Conservation (phyloP, 1,140 invertebrate genomes). For the Drosophila tsacasi region DNA sequence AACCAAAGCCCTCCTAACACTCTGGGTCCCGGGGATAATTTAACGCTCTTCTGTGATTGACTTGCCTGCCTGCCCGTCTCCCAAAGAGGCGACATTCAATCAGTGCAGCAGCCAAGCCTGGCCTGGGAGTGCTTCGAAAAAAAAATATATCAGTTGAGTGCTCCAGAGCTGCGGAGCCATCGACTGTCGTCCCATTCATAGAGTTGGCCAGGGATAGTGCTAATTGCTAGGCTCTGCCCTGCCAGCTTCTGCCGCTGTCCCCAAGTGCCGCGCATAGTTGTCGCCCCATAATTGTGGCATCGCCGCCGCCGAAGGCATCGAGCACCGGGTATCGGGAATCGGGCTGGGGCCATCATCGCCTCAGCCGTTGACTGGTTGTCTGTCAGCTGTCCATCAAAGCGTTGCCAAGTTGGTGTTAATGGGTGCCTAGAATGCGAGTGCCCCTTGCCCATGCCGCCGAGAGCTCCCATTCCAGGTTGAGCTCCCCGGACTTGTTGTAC, state of each 20-base stretch:
- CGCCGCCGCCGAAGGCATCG: conserved; percentile 26
- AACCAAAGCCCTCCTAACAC: not conserved
- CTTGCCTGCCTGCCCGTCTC: conserved; percentile 28
- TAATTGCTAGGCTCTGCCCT: conserved; percentile 68
- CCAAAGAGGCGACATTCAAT: conserved; percentile 37
- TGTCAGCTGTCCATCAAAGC: conserved; percentile 82
- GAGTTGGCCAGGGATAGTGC: conserved; percentile 64
- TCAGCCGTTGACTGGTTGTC: conserved; percentile 72
- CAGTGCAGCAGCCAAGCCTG: conserved; percentile 10
- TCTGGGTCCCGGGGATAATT: conserved; percentile 28
- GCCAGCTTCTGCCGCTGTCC: conserved; percentile 45
- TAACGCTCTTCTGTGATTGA: conserved; percentile 38
- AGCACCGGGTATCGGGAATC: conserved; percentile 11
- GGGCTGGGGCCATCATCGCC: conserved; percentile 37
- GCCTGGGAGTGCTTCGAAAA: conserved; percentile 7
- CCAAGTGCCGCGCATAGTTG: conserved; percentile 81
- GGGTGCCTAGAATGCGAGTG: conserved; percentile 76
- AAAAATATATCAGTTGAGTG: conserved; percentile 19
- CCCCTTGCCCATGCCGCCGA: conserved; percentile 18
- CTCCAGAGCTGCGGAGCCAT: conserved; percentile 18
- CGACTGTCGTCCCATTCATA: conserved; percentile 69
- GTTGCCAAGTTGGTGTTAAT: conserved; percentile 82
- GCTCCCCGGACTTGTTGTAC: conserved; percentile 62
- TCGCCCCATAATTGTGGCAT: conserved; percentile 77
- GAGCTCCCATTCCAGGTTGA: conserved; percentile 20